phyloP scores from a whole-genome alignment of 2,797 vertebrate genomes.

The Limosa lapponica region DNA sequence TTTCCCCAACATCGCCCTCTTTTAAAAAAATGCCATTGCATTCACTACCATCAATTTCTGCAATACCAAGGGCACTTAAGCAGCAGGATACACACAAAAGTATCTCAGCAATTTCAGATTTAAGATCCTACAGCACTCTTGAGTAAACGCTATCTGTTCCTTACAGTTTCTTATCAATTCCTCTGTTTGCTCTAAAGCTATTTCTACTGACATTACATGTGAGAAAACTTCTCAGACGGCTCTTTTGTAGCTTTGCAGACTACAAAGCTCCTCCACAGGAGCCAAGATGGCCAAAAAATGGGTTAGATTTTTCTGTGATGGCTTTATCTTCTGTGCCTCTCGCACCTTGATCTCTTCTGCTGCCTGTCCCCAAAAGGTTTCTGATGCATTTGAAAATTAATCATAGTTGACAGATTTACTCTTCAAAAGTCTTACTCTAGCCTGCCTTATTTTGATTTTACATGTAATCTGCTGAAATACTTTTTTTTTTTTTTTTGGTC shows the following conservation, averaged over 20 bases:
- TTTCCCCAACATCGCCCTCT: neutral
- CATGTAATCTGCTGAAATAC: neutral
- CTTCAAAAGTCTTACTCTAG: neutral
- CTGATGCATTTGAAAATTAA: neutral
- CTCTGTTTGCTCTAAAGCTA: neutral
- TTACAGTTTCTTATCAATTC: neutral
- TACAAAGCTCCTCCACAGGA: neutral
- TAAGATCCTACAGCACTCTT: neutral
- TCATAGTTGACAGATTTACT: neutral
- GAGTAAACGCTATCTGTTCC: neutral
- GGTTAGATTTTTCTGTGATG: neutral
- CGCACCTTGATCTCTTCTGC: neutral
- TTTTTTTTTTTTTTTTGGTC: neutral
- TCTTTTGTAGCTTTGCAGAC: neutral
- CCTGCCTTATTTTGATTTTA: neutral
- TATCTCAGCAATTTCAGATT: conserved; percentile 21
- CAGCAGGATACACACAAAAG: neutral
- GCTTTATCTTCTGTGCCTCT: neutral
- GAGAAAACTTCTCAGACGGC: neutral
- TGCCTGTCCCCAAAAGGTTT: neutral
- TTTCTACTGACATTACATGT: neutral
- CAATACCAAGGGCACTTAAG: neutral
- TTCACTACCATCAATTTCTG: neutral
- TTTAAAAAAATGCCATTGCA: neutral
- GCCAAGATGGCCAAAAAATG: neutral